phyloP scores from a whole-genome alignment of 2,113 vertebrate genomes.

The Protobothrops mucrosquamatus region DNA sequence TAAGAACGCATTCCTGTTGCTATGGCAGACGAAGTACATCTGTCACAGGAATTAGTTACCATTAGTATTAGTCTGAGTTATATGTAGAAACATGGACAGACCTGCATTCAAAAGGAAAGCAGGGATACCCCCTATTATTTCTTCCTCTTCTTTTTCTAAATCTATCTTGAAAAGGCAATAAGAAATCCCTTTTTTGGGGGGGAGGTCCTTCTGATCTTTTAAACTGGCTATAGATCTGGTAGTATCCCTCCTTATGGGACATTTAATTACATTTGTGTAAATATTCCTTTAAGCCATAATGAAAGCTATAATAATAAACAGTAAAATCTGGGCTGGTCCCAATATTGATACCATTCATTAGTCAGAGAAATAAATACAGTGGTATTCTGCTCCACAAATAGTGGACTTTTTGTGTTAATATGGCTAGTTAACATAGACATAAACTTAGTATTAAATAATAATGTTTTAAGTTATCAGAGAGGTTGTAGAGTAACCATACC shows the following conservation, averaged over 20 bases:
- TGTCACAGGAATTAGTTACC: background rate
- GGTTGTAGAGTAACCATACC: background rate
- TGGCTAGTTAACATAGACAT: background rate
- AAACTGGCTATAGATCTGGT: background rate
- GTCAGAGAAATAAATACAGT: constrained; percentile 32
- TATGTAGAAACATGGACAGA: background rate
- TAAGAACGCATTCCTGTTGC: background rate
- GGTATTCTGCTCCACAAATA: constrained; percentile 37
- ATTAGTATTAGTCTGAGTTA: background rate
- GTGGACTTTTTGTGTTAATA: background rate
- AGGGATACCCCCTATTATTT: background rate
- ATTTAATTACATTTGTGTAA: constrained; percentile 60
- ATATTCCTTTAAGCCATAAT: constrained; percentile 55
- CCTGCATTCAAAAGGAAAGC: background rate
- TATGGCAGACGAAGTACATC: background rate
- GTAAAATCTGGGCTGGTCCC: constrained; percentile 68
- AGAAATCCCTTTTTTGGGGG: no score
- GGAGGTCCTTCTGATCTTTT: background rate
- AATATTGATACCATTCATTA: constrained; percentile 22
- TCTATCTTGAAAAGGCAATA: background rate
- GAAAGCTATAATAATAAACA: constrained; percentile 53
- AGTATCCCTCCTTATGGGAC: background rate
- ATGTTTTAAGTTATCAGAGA: background rate
- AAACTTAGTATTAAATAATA: background rate
- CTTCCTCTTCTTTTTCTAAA: background rate